These are phyloP conservation scores for Mythimna lalbum DNA, from an alignment of 2,888 invertebrate genomes.

Conservation along the genomic window DNA sequence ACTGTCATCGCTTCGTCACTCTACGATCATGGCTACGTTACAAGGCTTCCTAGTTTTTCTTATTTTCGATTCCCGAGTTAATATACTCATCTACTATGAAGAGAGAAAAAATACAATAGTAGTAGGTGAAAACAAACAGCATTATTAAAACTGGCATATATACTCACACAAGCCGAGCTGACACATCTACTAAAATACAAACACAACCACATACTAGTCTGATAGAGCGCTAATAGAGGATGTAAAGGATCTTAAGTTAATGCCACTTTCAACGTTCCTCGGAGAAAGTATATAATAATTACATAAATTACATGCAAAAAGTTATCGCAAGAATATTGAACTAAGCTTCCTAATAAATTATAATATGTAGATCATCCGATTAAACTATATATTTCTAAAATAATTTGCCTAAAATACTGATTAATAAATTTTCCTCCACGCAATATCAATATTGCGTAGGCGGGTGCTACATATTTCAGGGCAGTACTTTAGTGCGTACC, in stretches of 20 bases:
- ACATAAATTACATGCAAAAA: conserved; percentile 66
- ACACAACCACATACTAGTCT: conserved; percentile 77
- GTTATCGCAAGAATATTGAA: conserved; percentile 45
- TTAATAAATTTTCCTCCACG: conserved; percentile 9
- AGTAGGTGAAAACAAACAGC: conserved; percentile 71
- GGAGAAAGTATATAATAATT: conserved; percentile 72
- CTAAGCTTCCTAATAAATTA: conserved; percentile 43
- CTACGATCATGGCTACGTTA: conserved; percentile 26
- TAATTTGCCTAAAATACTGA: conserved; percentile 31
- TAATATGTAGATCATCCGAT: conserved; percentile 15
- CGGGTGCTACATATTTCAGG: conserved; percentile 18
- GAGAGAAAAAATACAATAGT: conserved; percentile 53
- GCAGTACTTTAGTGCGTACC: conserved; percentile 31
- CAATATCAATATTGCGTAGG: conserved; percentile 8
- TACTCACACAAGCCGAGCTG: conserved; percentile 84
- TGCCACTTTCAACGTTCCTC: conserved; percentile 72
- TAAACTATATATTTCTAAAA: conserved; percentile 40
- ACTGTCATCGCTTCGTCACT: conserved; percentile 4
- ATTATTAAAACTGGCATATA: conserved; percentile 82
- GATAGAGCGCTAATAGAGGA: conserved; percentile 63
- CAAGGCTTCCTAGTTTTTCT: conserved; percentile 5
- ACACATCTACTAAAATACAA: conserved; percentile 82
- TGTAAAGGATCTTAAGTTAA: conserved; percentile 63
- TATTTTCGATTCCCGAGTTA: conserved; percentile 46
- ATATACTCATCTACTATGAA: conserved; percentile 49